Conservation (phyloP, 1,140 invertebrate genomes). For the Hyles euphorbiae region DNA sequence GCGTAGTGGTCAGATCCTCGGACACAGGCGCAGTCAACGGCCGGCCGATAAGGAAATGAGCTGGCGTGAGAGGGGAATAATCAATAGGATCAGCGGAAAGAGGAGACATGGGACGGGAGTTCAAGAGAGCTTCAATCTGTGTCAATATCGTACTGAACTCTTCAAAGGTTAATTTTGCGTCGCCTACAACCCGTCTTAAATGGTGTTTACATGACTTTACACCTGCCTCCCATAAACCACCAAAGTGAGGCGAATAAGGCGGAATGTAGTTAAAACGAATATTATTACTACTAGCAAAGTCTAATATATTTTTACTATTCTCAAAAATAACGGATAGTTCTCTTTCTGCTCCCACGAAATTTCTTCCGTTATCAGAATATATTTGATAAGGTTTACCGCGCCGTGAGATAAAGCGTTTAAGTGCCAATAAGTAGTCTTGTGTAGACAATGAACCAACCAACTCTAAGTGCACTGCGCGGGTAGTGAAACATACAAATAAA, state of each 20-base stretch:
- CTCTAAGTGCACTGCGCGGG: constrained; percentile 35
- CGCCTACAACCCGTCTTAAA: background rate
- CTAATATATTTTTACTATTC: background rate
- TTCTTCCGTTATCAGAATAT: constrained; percentile 35
- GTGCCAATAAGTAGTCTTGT: constrained; percentile 37
- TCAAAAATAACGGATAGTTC: background rate
- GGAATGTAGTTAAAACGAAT: constrained; percentile 8
- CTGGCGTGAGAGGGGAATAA: too few species aligned
- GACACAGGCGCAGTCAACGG: too few species aligned
- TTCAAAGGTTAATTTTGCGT: background rate
- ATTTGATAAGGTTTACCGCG: constrained; percentile 28
- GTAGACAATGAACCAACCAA: constrained; percentile 18
- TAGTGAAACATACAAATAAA: constrained; percentile 7
- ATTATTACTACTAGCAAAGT: background rate
- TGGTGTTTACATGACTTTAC: constrained; percentile 7
- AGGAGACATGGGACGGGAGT: constrained; percentile 11
- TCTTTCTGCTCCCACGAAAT: constrained; percentile 19
- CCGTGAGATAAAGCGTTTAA: constrained; percentile 41
- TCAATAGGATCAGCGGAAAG: constrained; percentile 6
- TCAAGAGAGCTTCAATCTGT: constrained; percentile 16
- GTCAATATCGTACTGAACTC: constrained; percentile 11
- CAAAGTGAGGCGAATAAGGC: constrained; percentile 7
- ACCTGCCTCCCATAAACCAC: constrained; percentile 10
- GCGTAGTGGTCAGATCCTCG: too few species aligned
- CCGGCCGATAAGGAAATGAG: too few species aligned